Base-by-base conservation (phyloP, 2,888 invertebrate genomes). In the Epsilonema sp. region DNA sequence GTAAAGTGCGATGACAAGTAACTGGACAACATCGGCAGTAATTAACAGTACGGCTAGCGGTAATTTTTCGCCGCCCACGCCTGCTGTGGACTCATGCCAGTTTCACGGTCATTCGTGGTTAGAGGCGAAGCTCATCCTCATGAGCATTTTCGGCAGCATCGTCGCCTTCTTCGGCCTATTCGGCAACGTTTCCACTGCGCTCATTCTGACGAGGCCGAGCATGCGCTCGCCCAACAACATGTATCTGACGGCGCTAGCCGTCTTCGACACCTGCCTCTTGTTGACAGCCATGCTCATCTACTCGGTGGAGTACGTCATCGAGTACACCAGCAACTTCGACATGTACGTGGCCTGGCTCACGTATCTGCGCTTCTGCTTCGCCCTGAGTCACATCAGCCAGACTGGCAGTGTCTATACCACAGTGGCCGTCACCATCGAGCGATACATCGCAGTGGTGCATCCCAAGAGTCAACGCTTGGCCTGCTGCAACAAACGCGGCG, bases 151-250 rank as follows among this genome's bases (percentile, higher is more conserved):
- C 39, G 58, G 59, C n/a, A 84, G 83, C 67, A 67, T 76, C 42
- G 76, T 87, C 58, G 82, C 82, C 49, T 67, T 80, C 24, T 78
- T 80, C 59, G 90, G 89, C 4, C 76, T 89, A 52, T 73, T 85
- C 40, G 90, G 89, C 53, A 90, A 89, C 69, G 75, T 82, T 49
- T 79, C 90, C 48, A 79, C 87, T 37, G 82, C 85, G 74, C 78
- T 87, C 51, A 86, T 89, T 57, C 73, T 89, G 45, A 82, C 84
- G 49, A 76, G 86, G 47, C 86, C 87, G 23, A 82, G 89, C 68
- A 90, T 92, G 90, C 78, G 83, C 60, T 86, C 86, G 49, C 87
- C 89, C 63, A 85, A 90, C 63, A 90, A 90, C 70, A 84, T 86
- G 67, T 76, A 90, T 62, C 75, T 94, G 51, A 82, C 86, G 54